Conservation (phyloP, 2,797 vertebrate genomes). For the Etheostoma perlongum region DNA sequence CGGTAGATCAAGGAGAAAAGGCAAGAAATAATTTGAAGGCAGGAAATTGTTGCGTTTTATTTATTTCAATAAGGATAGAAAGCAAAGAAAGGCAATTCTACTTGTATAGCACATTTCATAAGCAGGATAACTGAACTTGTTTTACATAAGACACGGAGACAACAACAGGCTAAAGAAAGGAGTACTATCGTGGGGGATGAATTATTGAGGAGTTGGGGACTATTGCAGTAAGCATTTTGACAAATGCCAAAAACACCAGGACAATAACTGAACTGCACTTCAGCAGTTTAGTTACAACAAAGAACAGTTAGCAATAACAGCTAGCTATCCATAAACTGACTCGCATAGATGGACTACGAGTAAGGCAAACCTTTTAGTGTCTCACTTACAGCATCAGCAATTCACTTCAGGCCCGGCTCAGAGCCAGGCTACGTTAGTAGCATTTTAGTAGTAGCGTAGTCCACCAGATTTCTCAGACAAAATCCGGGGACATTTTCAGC, state of each 20-base stretch:
- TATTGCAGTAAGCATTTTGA: neutral
- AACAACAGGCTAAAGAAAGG: neutral
- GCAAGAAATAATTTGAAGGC: slow-evolving; percentile 12
- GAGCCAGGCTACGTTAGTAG: too few species aligned
- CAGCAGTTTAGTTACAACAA: neutral
- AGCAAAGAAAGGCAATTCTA: neutral
- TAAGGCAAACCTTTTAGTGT: neutral
- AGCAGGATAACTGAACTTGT: neutral
- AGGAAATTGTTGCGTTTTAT: neutral
- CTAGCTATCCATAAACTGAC: neutral
- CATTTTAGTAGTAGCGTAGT: too few species aligned
- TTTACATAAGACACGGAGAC: neutral
- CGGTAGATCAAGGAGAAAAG: slow-evolving; percentile 35
- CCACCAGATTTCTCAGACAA: too few species aligned
- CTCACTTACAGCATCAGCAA: too few species aligned
- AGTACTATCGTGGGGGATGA: neutral
- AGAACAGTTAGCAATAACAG: neutral
- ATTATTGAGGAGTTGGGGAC: slow-evolving; percentile 4
- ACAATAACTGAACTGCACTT: neutral
- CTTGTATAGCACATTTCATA: slow-evolving; percentile 9
- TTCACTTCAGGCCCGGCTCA: too few species aligned
- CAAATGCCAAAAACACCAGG: neutral
- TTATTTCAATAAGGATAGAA: neutral
- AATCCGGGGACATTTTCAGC: too few species aligned
- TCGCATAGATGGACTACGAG: neutral